Evolutionary conservation across 2,888 invertebrate genomes (phyloP).

Genomic region (Cephus rjabovi): DNA sequence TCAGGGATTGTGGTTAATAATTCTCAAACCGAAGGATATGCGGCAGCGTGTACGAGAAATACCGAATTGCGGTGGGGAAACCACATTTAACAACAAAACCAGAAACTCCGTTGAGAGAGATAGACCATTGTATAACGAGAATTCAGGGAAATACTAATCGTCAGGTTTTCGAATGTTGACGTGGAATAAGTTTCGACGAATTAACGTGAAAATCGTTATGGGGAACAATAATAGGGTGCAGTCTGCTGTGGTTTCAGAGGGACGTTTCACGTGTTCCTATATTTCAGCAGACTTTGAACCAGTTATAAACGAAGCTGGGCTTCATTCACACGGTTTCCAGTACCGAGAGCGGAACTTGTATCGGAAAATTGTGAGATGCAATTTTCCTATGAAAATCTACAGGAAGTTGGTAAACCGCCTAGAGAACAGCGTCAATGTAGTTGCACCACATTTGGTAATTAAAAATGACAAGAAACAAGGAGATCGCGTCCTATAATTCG

Average conservation of each 20-base stretch:
- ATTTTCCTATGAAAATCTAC: background rate
- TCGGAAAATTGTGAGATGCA: background rate
- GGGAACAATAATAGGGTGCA: conserved; percentile 14
- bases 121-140: background rate
- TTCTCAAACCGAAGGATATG: conserved; percentile 27
- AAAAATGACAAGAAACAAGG: background rate
- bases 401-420: background rate
- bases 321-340: background rate
- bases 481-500: no score
- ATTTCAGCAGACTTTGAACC: background rate
- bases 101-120: background rate
- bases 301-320: background rate
- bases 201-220: conserved; percentile 32
- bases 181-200: conserved; percentile 54
- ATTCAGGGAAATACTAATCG: conserved; percentile 36
- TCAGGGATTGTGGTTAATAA: conserved; percentile 57
- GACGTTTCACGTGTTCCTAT: background rate
- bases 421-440: background rate
- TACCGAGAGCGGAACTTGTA: background rate
- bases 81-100: conserved; percentile 2
- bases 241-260: conserved; percentile 10
- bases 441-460: background rate
- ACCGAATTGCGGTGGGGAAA: conserved; percentile 4
- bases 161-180: conserved; percentile 50
- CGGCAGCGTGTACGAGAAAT: background rate